Evolutionary conservation across 2,888 invertebrate genomes (phyloP).

Genomic region (Phyllotreta striolata): DNA sequence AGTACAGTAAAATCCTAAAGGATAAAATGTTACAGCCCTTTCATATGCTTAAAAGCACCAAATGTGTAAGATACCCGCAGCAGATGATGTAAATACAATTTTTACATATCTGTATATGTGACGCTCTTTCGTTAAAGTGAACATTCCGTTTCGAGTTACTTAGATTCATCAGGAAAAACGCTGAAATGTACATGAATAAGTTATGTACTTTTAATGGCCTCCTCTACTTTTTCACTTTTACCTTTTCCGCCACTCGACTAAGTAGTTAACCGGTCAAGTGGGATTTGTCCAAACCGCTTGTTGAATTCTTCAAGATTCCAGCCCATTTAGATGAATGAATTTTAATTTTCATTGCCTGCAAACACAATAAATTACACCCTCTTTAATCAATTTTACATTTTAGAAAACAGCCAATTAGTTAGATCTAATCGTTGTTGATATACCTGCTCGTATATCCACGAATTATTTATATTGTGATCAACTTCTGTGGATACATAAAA

Average conservation of each 20-base stretch:
- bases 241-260: constrained; percentile 13
- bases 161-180: constrained; percentile 26
- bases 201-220: constrained; percentile 31
- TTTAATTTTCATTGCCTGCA: constrained; percentile 3
- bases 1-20: constrained; percentile 50
- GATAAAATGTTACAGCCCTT: too few relatives aligned
- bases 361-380: too few relatives aligned
- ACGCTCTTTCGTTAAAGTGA: too few relatives aligned
- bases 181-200: constrained; percentile 29
- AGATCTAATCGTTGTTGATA: too few relatives aligned
- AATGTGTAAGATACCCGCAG: too few relatives aligned
- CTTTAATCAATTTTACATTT: too few relatives aligned
- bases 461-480: too few relatives aligned
- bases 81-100: neutral
- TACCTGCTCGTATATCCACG: too few relatives aligned
- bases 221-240: constrained; percentile 23
- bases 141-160: too few relatives aligned
- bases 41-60: neutral
- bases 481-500: too few relatives aligned
- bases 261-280: constrained; percentile 23
- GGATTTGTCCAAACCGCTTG: constrained; percentile 19
- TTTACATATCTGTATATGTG: neutral
- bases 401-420: too few relatives aligned
- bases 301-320: constrained; percentile 9
- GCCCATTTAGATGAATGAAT: constrained; percentile 10